Percentiles rank a stretch among this genome's conserved stretches.
Conservation (phyloP, 2,113 vertebrate genomes). For the Sciurus niger region DNA sequence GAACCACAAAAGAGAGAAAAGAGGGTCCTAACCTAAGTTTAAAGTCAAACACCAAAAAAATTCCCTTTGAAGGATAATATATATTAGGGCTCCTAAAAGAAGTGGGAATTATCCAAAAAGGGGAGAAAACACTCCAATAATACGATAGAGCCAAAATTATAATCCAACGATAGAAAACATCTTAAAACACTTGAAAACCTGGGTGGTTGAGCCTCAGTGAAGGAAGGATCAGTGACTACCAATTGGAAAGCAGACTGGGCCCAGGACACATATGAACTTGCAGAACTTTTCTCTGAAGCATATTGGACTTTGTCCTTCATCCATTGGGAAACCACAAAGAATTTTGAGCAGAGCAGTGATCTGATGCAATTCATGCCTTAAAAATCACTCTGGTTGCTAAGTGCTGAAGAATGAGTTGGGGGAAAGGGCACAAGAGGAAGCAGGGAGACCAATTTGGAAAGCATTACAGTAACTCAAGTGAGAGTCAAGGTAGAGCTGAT, state of each 20-base stretch:
- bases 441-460: conserved; percentile 54
- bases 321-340: background rate
- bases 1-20: background rate
- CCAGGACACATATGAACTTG: background rate
- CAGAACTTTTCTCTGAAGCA: background rate
- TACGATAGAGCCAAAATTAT: background rate
- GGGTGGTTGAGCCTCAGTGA: background rate
- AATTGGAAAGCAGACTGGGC: accelerated
- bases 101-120: background rate
- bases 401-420: background rate
- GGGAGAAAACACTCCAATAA: background rate
- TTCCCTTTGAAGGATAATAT: background rate
- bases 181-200: background rate
- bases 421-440: background rate
- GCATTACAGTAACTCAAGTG: background rate
- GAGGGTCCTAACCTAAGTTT: background rate
- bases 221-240: background rate
- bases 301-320: background rate
- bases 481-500: background rate
- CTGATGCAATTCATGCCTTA: conserved; percentile 16
- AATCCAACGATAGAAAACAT: background rate
- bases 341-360: background rate
- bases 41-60: background rate
- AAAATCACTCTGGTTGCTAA: background rate
- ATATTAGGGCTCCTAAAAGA: background rate